Percentiles rank a stretch among this genome's conserved stretches.
Evolutionary conservation across 2,797 vertebrate genomes (phyloP).

Genomic region (Gymnothorax reevesii): DNA sequence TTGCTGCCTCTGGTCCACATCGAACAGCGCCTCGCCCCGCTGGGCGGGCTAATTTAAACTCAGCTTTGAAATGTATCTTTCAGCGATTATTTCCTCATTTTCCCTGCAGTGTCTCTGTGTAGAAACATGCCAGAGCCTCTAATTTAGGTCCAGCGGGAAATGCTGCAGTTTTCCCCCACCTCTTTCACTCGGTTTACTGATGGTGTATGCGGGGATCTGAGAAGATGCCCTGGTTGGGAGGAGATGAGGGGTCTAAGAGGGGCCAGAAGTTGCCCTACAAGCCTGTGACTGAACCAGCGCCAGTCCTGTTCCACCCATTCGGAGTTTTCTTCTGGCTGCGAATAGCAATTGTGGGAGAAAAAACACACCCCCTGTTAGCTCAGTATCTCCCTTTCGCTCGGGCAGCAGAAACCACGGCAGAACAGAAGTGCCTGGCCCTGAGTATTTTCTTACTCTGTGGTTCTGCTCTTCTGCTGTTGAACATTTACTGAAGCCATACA

Average conservation of each 20-base stretch:
- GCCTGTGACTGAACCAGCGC: not conserved
- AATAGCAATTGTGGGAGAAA: not conserved
- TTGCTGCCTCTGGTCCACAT: not conserved
- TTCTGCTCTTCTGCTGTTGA: not conserved
- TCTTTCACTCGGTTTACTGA: not conserved
- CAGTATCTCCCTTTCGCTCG: not conserved
- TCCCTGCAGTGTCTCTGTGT: slow-evolving; percentile 15
- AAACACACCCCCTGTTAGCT: not conserved
- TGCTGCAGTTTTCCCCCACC: not conserved
- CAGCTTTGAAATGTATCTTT: slow-evolving; percentile 30
- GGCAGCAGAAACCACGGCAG: not conserved
- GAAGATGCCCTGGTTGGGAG: not conserved
- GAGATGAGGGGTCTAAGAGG: not conserved
- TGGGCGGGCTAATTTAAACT: slow-evolving; percentile 17
- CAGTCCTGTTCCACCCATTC: not conserved
- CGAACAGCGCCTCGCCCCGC: not conserved
- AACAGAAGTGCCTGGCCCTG: not conserved
- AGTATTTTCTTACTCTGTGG: not conserved
- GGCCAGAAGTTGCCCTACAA: not conserved
- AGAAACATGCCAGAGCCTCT: slow-evolving; percentile 30
- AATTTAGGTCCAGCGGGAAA: slow-evolving; percentile 35
- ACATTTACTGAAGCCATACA: not conserved
- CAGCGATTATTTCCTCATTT: not conserved
- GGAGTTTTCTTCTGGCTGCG: not conserved
- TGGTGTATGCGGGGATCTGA: slow-evolving; percentile 20